Conservation (phyloP, 92 coral and sea anemone genomes). For the Meandrina meandrites region DNA sequence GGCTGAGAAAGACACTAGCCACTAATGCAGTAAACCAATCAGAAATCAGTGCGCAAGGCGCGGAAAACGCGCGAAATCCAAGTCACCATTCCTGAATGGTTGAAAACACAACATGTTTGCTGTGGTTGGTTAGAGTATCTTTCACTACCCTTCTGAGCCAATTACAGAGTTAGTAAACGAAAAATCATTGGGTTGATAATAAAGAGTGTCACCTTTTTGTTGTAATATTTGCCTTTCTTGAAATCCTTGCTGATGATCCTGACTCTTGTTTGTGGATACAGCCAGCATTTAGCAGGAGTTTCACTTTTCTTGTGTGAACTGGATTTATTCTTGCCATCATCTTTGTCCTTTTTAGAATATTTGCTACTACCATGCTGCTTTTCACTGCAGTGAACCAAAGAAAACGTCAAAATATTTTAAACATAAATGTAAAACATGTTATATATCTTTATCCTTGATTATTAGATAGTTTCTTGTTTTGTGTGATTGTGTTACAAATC, state of each 20-base stretch:
- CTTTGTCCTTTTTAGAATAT: conserved; percentile 34
- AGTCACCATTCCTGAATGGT: background rate
- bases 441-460: no score
- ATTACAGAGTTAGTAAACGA: background rate
- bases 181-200: background rate
- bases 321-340: background rate
- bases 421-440: no score
- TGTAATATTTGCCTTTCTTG: conserved; percentile 91
- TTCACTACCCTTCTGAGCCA: no score
- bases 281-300: conserved; percentile 74
- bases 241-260: conserved; percentile 88
- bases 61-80: background rate
- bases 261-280: conserved; percentile 88
- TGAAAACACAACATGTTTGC: background rate
- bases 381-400: conserved; percentile 20
- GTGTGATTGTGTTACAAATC: background rate
- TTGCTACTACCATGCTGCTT: conserved; percentile 35
- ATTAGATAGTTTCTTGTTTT: background rate
- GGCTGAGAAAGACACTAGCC: no score
- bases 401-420: background rate
- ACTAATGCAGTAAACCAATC: background rate
- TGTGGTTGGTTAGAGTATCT: no score
- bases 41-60: background rate
- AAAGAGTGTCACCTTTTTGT: conserved; percentile 68
- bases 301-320: conserved; percentile 16